Evolutionary conservation across 1,140 invertebrate genomes (phyloP), one percentile per base, ranked within the genome.

Genomic region (Megalonaias nervosa): DNA sequence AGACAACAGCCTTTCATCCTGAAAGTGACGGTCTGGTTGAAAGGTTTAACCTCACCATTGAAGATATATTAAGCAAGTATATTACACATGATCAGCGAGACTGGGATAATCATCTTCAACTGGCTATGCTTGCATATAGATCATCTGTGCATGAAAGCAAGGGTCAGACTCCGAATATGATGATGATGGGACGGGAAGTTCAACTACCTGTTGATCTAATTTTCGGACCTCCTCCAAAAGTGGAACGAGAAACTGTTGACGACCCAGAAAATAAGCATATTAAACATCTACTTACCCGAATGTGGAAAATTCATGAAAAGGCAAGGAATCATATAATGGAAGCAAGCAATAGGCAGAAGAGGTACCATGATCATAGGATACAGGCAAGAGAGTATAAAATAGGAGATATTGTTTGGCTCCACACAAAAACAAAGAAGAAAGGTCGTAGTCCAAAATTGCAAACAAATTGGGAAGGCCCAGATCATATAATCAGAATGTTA

Each of bases 11-110:
- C 3, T 81, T 71, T 60, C 75, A 82, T 67, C 82, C 81, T 11
- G 70, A 74, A 31, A 68, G 48, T 0, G 71, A 81, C 31, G 81
- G 82, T 23, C 38, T 84, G 60, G 77, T 80, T 17, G 81, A 84
- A 78, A 15, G 75, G 57, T 80, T 82, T 55, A 82, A 82, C 62
- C 23, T 21, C 14, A 82, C 74, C 19, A n/a, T 82, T 21, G n/a
- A 16, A 14, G 67, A 75, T 23, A 79, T 79, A 70, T 23, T 82
- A 9, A 66, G 61, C 17, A 62, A 38, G 65, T 70, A 60, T 57
- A 62, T 79, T 6, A 1, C 15, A 23, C 64, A 26, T 9, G 6
- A 77, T 23, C 76, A 78, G 17, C 23, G n/a, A 38, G 69, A 81
- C 62, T 81, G 80, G 75, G 76, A 81, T 67, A 17, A 38, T 0